Percentiles rank a stretch among this genome's conserved stretches.
Conservation (phyloP, 2,113 vertebrate genomes). For the Rhynchomys soricoides region DNA sequence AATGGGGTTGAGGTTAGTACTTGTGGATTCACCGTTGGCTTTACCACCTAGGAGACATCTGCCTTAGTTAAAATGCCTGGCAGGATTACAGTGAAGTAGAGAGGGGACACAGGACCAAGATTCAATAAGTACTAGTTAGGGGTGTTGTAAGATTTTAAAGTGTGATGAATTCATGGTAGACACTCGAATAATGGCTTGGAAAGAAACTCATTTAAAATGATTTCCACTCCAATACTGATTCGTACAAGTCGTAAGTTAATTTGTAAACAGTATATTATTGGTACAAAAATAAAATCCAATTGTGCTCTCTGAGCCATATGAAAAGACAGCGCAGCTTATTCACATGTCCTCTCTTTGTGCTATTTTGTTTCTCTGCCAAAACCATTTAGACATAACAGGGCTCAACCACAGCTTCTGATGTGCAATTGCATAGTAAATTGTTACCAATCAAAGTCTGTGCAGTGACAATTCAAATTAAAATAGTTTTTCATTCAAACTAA, state of each 20-base stretch:
- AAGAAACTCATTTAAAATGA: slow-evolving; percentile 21
- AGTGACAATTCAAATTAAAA: slow-evolving; percentile 59
- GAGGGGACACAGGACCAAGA: background rate
- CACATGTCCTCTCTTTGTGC: background rate
- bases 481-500: slow-evolving; percentile 35
- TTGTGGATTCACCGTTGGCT: slow-evolving; percentile 4
- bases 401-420: background rate
- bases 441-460: slow-evolving; percentile 38
- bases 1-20: background rate
- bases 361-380: slow-evolving; percentile 8
- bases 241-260: background rate
- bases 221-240: slow-evolving; percentile 33
- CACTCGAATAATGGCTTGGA: background rate
- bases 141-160: background rate
- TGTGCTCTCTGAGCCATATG: background rate
- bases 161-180: background rate
- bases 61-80: background rate
- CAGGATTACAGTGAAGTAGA: background rate
- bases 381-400: slow-evolving; percentile 18
- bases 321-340: slow-evolving; percentile 6
- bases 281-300: background rate
- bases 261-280: slow-evolving; percentile 12
- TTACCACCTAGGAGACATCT: background rate
- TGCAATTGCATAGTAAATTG: slow-evolving; percentile 33
- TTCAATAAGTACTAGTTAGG: background rate